A percentile compares a stretch with the other conserved stretches of the same genome.
These are phyloP conservation scores for Eugnorisma glareosa DNA, from an alignment of 2,888 invertebrate genomes.

Conservation along the genomic window DNA sequence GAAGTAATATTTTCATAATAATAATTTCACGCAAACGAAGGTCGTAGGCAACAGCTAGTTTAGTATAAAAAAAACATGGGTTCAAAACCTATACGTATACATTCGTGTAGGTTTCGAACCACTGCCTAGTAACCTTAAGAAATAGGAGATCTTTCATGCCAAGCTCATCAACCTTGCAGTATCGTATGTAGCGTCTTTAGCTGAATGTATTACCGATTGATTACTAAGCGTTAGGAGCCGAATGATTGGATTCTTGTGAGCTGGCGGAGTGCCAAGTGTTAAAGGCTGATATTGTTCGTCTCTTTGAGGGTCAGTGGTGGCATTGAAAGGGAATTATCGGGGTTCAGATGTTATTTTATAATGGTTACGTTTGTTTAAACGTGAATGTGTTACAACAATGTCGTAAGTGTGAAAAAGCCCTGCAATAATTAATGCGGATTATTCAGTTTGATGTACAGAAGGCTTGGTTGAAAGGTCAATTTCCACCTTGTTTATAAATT, in stretches of 20 bases:
- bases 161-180: not conserved
- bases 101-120: too few relatives aligned
- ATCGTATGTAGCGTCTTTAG: conserved; percentile 14
- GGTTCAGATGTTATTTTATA: conserved; percentile 9
- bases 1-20: too few relatives aligned
- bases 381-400: too few relatives aligned
- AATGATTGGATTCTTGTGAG: conserved; percentile 54
- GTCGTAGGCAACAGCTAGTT: too few relatives aligned
- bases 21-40: too few relatives aligned
- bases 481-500: too few relatives aligned
- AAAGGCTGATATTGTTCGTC: conserved; percentile 17
- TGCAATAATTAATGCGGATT: too few relatives aligned
- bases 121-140: too few relatives aligned
- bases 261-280: conserved; percentile 46
- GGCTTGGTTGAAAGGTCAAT: too few relatives aligned
- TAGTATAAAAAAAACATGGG: too few relatives aligned
- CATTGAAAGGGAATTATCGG: conserved; percentile 11
- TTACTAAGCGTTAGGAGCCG: conserved; percentile 37
- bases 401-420: not conserved
- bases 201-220: conserved; percentile 55
- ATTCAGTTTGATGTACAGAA: too few relatives aligned
- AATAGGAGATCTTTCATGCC: not conserved
- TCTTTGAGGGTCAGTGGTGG: conserved; percentile 17
- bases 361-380: not conserved
- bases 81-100: too few relatives aligned